These are phyloP conservation scores for Zaprionus taronus DNA, from an alignment of 1,140 invertebrate genomes.

Conservation along the genomic window DNA sequence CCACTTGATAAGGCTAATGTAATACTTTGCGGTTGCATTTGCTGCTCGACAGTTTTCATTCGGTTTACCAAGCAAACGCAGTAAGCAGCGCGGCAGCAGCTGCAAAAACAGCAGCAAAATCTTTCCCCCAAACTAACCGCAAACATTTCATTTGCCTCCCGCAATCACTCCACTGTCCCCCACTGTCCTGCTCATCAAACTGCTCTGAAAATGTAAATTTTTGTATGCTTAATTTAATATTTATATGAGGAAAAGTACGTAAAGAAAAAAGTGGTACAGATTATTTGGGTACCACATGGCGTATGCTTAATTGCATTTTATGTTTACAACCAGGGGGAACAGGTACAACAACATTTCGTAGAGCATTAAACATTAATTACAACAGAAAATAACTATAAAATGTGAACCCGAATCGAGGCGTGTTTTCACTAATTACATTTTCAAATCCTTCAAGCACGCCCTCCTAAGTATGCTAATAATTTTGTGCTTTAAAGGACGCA, in stretches of 20 bases:
- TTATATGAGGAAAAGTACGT: constrained; percentile 45
- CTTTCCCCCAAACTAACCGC: constrained; percentile 27
- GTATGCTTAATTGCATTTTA: constrained; percentile 76
- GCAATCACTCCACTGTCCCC: not conserved
- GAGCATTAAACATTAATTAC: constrained; percentile 48
- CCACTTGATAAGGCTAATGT: constrained; percentile 49
- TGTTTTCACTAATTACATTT: constrained; percentile 59
- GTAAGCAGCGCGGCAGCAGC: not conserved
- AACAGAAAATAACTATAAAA: constrained; percentile 49
- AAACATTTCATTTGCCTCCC: constrained; percentile 26
- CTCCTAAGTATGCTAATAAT: constrained; percentile 76
- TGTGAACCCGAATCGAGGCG: constrained; percentile 7
- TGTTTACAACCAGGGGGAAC: constrained; percentile 42
- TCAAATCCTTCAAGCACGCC: constrained; percentile 56
- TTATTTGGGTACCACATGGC: constrained; percentile 50
- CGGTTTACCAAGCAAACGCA: not conserved
- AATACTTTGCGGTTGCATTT: constrained; percentile 53
- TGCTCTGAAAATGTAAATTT: constrained; percentile 37
- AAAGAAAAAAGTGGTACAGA: constrained; percentile 14
- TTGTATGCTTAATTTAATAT: constrained; percentile 47
- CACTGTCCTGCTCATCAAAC: not conserved
- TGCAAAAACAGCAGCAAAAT: not conserved
- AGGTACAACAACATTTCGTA: constrained; percentile 8
- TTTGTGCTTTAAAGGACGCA: constrained; percentile 41
- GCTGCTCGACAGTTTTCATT: constrained; percentile 35